A percentile compares a stretch with the other conserved stretches of the same genome.
phyloP scores from a whole-genome alignment of 2,797 vertebrate species.

The Hafferia zeledoni region DNA sequence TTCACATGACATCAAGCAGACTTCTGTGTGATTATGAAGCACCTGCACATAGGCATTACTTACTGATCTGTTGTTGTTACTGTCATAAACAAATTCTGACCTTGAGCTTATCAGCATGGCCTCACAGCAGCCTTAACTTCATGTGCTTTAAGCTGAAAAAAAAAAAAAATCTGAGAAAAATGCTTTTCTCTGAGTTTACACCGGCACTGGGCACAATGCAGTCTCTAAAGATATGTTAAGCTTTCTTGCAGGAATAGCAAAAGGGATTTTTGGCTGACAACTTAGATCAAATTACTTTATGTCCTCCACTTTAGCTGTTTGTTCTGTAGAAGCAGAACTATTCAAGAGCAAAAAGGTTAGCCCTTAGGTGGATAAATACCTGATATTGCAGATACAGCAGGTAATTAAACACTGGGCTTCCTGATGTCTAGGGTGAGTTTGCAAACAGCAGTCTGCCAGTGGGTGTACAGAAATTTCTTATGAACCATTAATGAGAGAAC shows the following conservation, averaged over 20 bases:
- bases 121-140: neutral
- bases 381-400: conserved; percentile 25
- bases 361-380: conserved; percentile 3
- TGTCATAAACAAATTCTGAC: neutral
- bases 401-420: conserved; percentile 40
- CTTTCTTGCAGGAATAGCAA: neutral
- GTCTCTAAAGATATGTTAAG: neutral
- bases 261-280: conserved; percentile 30
- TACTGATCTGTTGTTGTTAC: neutral
- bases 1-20: neutral
- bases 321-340: conserved; percentile 7
- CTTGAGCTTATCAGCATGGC: neutral
- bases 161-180: neutral
- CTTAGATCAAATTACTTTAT: conserved; percentile 23
- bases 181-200: neutral
- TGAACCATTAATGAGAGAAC: neutral
- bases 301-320: conserved; percentile 1
- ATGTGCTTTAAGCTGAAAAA: neutral
- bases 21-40: neutral
- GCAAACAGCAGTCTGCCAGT: neutral
- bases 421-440: neutral
- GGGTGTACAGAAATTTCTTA: neutral
- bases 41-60: neutral
- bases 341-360: conserved; percentile 47
- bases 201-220: neutral